Evolutionary conservation across 2,797 vertebrate genomes (phyloP).

Genomic region (Tenualosa thibaudeaui): DNA sequence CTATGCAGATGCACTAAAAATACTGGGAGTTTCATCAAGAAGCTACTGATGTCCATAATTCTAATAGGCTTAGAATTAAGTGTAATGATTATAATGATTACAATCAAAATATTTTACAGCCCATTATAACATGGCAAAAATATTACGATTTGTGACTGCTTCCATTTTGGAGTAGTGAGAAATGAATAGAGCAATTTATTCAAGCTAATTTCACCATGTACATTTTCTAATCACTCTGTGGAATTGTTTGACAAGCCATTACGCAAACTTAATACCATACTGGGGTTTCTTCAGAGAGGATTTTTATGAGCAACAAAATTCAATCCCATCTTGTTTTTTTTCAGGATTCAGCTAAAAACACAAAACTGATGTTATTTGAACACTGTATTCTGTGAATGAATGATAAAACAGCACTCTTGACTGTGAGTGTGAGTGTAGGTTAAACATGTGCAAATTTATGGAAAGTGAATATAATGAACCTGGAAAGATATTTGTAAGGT

Average conservation of each 20-base stretch:
- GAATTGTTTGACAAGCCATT: constrained; percentile 61
- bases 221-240: constrained; percentile 43
- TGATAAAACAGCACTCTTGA: not conserved
- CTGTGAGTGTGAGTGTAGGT: not conserved
- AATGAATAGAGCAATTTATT: constrained; percentile 62
- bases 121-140: constrained; percentile 71
- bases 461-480: not conserved
- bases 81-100: constrained; percentile 74
- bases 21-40: constrained; percentile 62
- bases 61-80: constrained; percentile 69
- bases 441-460: not conserved
- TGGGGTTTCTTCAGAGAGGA: constrained; percentile 19
- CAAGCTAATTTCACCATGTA: constrained; percentile 62
- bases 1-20: constrained; percentile 67
- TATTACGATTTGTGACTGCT: constrained; percentile 53
- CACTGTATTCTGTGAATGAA: not conserved
- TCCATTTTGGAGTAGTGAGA: constrained; percentile 65
- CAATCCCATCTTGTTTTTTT: constrained; percentile 23
- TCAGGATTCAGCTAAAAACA: not conserved
- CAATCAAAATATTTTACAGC: constrained; percentile 70
- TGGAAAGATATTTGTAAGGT: not conserved
- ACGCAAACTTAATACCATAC: constrained; percentile 52
- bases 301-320: constrained; percentile 33
- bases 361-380: constrained; percentile 17
- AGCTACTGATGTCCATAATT: constrained; percentile 65